Percentiles rank a stretch among this genome's conserved stretches.
Evolutionary conservation across 2,888 invertebrate genomes (phyloP).

Genomic region (Standfussiana lucernea): DNA sequence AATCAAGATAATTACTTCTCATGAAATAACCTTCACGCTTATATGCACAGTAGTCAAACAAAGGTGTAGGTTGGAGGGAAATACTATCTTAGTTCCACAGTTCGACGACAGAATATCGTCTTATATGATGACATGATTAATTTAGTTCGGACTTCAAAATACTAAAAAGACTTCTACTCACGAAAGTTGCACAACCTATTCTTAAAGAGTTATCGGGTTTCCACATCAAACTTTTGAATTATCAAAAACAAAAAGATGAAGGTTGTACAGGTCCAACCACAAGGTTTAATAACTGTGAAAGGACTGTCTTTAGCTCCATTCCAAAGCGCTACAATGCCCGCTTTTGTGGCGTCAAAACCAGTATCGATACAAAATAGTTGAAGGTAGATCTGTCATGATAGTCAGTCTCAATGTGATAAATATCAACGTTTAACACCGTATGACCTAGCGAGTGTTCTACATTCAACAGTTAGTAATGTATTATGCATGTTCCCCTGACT

Average conservation of each 20-base stretch:
- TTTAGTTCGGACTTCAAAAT: neutral
- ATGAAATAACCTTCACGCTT: conserved; percentile 30
- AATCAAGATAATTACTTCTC: conserved; percentile 22
- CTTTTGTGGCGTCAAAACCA: no score
- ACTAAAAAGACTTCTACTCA: neutral
- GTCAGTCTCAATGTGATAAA: neutral
- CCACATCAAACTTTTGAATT: no score
- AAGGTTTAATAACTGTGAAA: no score
- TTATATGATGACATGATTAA: neutral
- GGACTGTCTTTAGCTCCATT: no score
- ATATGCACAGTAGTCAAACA: neutral
- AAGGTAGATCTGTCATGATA: neutral
- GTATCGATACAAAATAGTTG: neutral
- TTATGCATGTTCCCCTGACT: neutral
- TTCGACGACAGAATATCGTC: neutral
- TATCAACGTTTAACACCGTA: neutral
- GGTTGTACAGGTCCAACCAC: no score
- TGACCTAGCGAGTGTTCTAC: conserved; percentile 5
- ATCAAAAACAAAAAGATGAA: no score
- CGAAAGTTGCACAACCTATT: neutral
- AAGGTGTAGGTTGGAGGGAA: neutral
- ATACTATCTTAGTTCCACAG: neutral
- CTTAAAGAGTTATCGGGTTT: neutral
- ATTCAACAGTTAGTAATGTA: neutral
- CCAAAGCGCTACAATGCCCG: no score